Evolutionary conservation across 1,140 invertebrate genomes (phyloP).

Genomic region (Cardiocondyla obscurior): DNA sequence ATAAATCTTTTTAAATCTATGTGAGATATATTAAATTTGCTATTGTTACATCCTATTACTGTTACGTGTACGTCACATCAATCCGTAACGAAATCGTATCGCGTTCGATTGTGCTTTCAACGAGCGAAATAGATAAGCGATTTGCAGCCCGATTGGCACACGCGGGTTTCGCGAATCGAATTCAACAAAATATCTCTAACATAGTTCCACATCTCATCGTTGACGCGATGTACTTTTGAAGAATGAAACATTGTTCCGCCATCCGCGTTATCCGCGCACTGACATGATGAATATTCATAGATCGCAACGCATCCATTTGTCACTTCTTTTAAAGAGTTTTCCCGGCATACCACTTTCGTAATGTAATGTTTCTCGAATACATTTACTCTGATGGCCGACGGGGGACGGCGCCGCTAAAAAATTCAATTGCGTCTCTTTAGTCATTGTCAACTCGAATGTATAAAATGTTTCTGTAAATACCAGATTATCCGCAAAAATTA

Average conservation of each 20-base stretch:
- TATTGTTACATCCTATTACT: not conserved
- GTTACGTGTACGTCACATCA: not conserved
- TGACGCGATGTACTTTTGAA: constrained; percentile 35
- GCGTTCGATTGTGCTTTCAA: not conserved
- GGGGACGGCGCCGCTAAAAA: not conserved
- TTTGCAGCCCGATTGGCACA: not conserved
- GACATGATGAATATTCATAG: constrained; percentile 57
- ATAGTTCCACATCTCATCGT: constrained; percentile 4
- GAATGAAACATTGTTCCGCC: constrained; percentile 39
- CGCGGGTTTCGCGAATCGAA: constrained; percentile 15
- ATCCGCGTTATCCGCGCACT: constrained; percentile 27
- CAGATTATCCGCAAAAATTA: not conserved
- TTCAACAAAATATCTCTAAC: constrained; percentile 21
- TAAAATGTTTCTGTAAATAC: not conserved
- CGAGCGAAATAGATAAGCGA: not conserved
- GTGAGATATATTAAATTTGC: not conserved
- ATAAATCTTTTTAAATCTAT: not conserved
- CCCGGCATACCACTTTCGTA: constrained; percentile 18
- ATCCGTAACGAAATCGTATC: not conserved
- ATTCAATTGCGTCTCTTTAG: constrained; percentile 28
- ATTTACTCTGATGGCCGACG: not conserved
- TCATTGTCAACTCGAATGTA: not conserved
- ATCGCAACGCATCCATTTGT: constrained; percentile 43
- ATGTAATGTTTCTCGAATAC: constrained; percentile 35
- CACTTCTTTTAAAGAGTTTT: constrained; percentile 51